Conservation (phyloP, 2,888 invertebrate genomes). For the Proisotoma minuta region DNA sequence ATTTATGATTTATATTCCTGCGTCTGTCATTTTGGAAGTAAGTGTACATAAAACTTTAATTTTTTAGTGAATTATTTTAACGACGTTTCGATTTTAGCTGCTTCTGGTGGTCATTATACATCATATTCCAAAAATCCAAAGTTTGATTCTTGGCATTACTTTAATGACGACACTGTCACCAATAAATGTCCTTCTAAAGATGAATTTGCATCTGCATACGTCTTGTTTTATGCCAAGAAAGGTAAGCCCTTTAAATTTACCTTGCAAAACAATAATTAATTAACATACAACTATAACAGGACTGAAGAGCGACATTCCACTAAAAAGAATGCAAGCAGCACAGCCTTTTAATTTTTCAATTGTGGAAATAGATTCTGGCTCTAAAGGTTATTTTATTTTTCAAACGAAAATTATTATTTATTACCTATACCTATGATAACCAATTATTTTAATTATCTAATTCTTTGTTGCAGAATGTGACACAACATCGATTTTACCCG, state of each 20-base stretch:
- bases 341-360: no score
- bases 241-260: conserved; percentile 49
- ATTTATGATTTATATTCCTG: conserved; percentile 60
- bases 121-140: conserved; percentile 59
- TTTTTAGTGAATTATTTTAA: background rate
- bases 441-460: background rate
- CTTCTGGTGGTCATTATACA: conserved; percentile 61
- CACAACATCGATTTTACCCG: background rate
- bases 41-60: conserved; percentile 23
- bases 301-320: conserved; percentile 11
- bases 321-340: background rate
- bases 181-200: conserved; percentile 57
- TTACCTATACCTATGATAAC: no score
- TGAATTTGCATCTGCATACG: conserved; percentile 60
- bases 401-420: no score
- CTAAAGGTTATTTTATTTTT: no score
- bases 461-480: background rate
- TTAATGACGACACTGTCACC: conserved; percentile 59
- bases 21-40: conserved; percentile 64
- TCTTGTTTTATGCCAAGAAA: conserved; percentile 61
- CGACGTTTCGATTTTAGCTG: conserved; percentile 55
- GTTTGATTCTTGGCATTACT: conserved; percentile 59
- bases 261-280: background rate
- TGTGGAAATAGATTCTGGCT: background rate
- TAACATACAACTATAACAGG: background rate